Conservation (phyloP, 92 coral and sea anemone species). For the Siderastrea siderea region DNA sequence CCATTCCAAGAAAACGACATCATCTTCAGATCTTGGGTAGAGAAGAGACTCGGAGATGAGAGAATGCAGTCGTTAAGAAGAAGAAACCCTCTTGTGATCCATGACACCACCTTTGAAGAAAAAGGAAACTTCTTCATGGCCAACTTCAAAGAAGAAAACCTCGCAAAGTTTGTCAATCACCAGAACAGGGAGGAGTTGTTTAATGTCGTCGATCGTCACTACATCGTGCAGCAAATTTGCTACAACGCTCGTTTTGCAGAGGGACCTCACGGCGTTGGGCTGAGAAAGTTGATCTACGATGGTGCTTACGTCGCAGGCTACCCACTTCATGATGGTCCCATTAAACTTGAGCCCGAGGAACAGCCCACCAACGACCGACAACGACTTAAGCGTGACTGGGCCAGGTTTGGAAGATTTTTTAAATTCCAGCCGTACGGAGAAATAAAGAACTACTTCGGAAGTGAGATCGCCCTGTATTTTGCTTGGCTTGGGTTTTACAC, state of each 20-base stretch:
- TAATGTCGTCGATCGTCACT: slow-evolving; percentile 58
- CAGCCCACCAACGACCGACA: slow-evolving; percentile 82
- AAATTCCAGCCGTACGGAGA: slow-evolving; percentile 92
- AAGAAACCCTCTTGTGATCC: slow-evolving; percentile 77
- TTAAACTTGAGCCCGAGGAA: no score
- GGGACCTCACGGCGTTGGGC: slow-evolving; percentile 75
- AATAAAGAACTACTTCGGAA: slow-evolving; percentile 92
- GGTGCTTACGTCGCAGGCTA: slow-evolving; percentile 77
- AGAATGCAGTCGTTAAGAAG: slow-evolving; percentile 48
- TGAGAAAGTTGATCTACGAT: slow-evolving; percentile 74
- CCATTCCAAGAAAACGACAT: slow-evolving; percentile 88
- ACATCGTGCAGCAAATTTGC: slow-evolving; percentile 73
- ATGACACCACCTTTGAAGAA: slow-evolving; percentile 65
- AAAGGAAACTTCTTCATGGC: slow-evolving; percentile 85
- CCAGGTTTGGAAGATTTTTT: slow-evolving; percentile 80
- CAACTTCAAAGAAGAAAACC: slow-evolving; percentile 61
- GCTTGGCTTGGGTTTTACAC: slow-evolving; percentile 98
- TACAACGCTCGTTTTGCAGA: slow-evolving; percentile 79
- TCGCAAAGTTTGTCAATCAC: slow-evolving; percentile 58
- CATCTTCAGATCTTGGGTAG: slow-evolving; percentile 66
- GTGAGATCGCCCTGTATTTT: slow-evolving; percentile 87
- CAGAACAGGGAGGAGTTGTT: slow-evolving; percentile 75
- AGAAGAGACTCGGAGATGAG: slow-evolving; percentile 58
- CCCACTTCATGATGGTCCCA: slow-evolving; percentile 78
- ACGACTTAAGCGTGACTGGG: slow-evolving; percentile 89